Evolutionary conservation across 2,113 vertebrate species (phyloP).

Genomic region (Gymnorhina tibicen): DNA sequence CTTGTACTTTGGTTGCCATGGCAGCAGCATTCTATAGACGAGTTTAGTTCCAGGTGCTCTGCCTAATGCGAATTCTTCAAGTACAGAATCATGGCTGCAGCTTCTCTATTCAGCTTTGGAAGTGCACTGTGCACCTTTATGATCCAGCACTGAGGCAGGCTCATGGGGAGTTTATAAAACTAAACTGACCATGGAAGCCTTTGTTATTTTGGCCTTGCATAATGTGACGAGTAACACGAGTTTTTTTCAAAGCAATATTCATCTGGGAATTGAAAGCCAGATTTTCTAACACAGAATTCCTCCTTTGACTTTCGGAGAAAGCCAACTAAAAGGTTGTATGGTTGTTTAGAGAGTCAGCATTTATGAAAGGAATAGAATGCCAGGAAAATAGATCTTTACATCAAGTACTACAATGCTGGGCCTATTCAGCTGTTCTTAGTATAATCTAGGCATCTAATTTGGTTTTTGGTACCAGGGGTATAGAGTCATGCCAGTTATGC

Average conservation of each 20-base stretch:
- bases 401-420: not conserved
- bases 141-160: not conserved
- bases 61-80: not conserved
- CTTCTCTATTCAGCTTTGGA: not conserved
- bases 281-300: not conserved
- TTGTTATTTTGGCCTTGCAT: not conserved
- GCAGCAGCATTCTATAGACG: not conserved
- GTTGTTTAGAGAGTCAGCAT: not conserved
- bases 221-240: not conserved
- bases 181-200: not conserved
- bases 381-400: not conserved
- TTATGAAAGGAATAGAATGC: not conserved
- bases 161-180: not conserved
- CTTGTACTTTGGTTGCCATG: slow-evolving; percentile 24
- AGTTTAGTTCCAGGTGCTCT: slow-evolving; percentile 1
- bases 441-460: not conserved
- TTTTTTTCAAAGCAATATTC: not conserved
- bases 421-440: not conserved
- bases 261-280: not conserved
- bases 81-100: not conserved
- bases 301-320: not conserved
- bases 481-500: not conserved
- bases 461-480: not conserved
- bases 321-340: not conserved
- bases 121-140: not conserved